Percentiles rank a stretch among this genome's conserved stretches.
phyloP scores from a whole-genome alignment of 2,888 invertebrate genomes.

The Bursaphelenchus okinawaensis region DNA sequence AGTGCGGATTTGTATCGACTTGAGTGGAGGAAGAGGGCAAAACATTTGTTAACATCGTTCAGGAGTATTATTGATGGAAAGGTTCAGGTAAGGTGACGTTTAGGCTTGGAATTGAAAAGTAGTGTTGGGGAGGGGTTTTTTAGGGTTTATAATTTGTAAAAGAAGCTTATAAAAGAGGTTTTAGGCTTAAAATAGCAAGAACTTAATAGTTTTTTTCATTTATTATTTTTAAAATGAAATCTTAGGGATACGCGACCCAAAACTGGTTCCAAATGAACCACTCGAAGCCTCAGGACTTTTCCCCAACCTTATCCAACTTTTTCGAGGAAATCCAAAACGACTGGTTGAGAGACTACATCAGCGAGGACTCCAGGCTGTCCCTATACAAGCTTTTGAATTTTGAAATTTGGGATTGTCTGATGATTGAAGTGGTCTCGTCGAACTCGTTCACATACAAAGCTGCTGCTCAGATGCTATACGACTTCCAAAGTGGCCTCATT shows the following conservation, averaged over 20 bases:
- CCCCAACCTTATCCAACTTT: conserved; percentile 27
- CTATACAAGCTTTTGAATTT: conserved; percentile 29
- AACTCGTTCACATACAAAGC: conserved; percentile 32
- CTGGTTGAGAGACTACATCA: conserved; percentile 26
- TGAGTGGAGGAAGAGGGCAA: conserved; percentile 31
- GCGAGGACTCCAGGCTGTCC: conserved; percentile 25
- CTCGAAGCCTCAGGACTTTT: conserved; percentile 27
- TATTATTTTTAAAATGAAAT: neutral
- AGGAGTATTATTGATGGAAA: conserved; percentile 22
- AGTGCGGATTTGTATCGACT: conserved; percentile 27
- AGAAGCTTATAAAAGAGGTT: no score
- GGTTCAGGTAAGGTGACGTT: neutral
- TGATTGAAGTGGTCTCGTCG: conserved; percentile 16
- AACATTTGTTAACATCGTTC: conserved; percentile 21
- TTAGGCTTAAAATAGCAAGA: no score
- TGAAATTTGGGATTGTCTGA: conserved; percentile 28
- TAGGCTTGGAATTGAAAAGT: no score
- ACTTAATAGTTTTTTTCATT: neutral
- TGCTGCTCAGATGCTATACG: conserved; percentile 33
- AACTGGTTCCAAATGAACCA: conserved; percentile 26
- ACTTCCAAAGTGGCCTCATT: conserved; percentile 28
- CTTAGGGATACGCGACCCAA: neutral
- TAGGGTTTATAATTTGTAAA: no score
- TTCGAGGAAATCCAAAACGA: conserved; percentile 20
- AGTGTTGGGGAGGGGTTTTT: no score